Percentiles rank a stretch among this genome's conserved stretches.
Conservation (phyloP, 2,113 vertebrate genomes). For the Periophthalmodon schlosseri region DNA sequence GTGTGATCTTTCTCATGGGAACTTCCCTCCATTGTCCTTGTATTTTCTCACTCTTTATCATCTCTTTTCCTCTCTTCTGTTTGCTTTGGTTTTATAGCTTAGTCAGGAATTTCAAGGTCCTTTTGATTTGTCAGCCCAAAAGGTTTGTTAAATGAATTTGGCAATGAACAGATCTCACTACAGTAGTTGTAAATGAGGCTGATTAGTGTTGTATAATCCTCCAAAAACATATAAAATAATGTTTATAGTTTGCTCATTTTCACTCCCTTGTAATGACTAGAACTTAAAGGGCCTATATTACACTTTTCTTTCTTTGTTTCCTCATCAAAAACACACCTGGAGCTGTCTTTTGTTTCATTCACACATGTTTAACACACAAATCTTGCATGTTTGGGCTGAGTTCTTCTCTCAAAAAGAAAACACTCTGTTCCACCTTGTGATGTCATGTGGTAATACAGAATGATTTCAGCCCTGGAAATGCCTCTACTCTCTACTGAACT, state of each 20-base stretch:
- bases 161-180: neutral
- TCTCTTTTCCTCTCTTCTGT: conserved; percentile 40
- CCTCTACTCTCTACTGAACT: no score
- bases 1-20: conserved; percentile 25
- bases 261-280: conserved; percentile 1
- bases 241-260: neutral
- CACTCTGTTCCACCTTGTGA: no score
- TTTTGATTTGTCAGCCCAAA: conserved; percentile 81
- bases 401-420: no score
- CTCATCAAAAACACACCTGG: no score
- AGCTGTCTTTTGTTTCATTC: no score
- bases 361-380: no score
- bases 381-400: no score
- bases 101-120: conserved; percentile 82
- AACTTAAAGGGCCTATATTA: neutral
- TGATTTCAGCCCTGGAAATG: no score
- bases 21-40: conserved; percentile 1
- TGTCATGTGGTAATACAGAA: no score
- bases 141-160: conserved; percentile 81
- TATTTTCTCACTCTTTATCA: conserved; percentile 21
- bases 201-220: neutral
- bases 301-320: no score
- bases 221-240: neutral
- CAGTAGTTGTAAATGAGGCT: conserved; percentile 19
- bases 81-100: conserved; percentile 75